Evolutionary conservation across 2,888 invertebrate species (phyloP).

Genomic region (Parnassius smintheus): DNA sequence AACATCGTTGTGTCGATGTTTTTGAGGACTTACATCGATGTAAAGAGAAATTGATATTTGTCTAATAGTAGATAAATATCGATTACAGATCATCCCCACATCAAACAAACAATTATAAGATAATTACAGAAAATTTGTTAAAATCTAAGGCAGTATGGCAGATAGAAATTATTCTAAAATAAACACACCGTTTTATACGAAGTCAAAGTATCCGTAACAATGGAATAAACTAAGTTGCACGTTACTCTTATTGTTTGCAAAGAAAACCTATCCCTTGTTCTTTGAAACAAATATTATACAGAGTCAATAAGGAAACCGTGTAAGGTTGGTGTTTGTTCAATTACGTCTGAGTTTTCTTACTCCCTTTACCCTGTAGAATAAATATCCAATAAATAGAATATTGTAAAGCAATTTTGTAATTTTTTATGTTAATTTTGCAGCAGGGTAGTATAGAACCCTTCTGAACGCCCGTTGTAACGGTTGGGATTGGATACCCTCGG

Average conservation of each 20-base stretch:
- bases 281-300: constrained; percentile 22
- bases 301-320: constrained; percentile 18
- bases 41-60: too few species aligned
- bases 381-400: too few species aligned
- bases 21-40: too few species aligned
- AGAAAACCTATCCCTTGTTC: constrained; percentile 12
- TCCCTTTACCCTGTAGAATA: background rate
- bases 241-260: constrained; percentile 5
- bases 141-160: background rate
- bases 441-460: too few species aligned
- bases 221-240: background rate
- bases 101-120: background rate
- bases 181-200: constrained; percentile 9
- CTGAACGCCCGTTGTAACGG: too few species aligned
- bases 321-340: constrained; percentile 2
- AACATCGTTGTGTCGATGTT: too few species aligned
- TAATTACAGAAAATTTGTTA: background rate
- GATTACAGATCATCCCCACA: too few species aligned
- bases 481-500: too few species aligned
- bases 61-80: too few species aligned
- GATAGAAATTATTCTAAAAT: constrained; percentile 3
- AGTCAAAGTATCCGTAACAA: constrained; percentile 9
- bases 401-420: too few species aligned
- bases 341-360: constrained; percentile 2
- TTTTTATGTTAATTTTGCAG: background rate